Evolutionary conservation across 30 jellyfish, hydroid and myxozoan species (phyloP).

Genomic region (Nemopilema nomurai): DNA sequence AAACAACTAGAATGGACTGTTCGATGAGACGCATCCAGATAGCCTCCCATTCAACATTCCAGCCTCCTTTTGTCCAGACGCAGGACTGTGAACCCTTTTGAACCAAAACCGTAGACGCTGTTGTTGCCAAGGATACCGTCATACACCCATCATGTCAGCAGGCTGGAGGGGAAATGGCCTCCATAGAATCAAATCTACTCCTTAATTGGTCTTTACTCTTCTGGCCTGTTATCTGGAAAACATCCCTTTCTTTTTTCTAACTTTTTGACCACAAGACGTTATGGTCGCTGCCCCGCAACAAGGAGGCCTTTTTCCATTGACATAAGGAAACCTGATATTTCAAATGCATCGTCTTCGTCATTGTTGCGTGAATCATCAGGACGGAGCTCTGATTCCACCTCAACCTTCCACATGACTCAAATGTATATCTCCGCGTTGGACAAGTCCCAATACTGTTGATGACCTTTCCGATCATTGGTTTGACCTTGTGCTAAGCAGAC

Average conservation of each 20-base stretch:
- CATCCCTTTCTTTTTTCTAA: background rate
- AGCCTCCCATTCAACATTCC: too few relatives aligned
- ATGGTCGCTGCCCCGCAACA: background rate
- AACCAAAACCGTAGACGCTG: too few relatives aligned
- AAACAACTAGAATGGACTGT: too few relatives aligned
- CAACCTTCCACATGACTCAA: too few relatives aligned
- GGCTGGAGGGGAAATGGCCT: background rate
- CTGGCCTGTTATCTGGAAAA: background rate
- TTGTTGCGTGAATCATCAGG: background rate
- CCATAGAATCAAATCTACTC: background rate
- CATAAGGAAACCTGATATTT: too few relatives aligned
- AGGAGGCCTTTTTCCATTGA: background rate
- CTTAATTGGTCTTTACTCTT: background rate
- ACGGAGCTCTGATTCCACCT: too few relatives aligned
- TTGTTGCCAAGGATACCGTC: background rate
- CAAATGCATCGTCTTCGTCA: background rate
- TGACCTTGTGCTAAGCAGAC: background rate
- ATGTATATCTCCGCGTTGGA: too few relatives aligned
- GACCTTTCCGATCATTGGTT: background rate
- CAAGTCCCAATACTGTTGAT: too few relatives aligned
- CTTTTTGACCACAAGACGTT: background rate
- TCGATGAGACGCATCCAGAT: too few relatives aligned
- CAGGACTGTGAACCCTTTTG: too few relatives aligned
- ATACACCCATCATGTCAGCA: background rate
- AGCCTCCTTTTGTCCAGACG: too few relatives aligned